Percentiles rank a stretch among this genome's conserved stretches.
These are phyloP conservation scores for Silurus asotus DNA, from an alignment of 2,113 vertebrate species.

Conservation along the genomic window DNA sequence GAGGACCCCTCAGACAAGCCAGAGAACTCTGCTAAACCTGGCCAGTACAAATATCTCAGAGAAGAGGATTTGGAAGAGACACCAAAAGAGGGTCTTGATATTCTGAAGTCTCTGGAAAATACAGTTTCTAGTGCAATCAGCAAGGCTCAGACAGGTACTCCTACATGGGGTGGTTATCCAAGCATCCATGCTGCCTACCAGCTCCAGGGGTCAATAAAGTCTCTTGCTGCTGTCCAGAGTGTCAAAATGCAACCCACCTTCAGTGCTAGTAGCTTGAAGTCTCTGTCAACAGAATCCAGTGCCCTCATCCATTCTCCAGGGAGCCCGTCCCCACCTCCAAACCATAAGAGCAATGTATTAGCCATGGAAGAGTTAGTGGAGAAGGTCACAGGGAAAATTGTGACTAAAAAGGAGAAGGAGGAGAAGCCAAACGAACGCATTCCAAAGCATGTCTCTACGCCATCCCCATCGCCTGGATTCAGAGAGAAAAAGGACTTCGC, in stretches of 20 bases:
- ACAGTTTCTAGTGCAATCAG: conserved; percentile 96
- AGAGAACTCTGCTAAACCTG: conserved; percentile 79
- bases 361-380: conserved; percentile 98
- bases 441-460: conserved; percentile 73
- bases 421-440: conserved; percentile 78
- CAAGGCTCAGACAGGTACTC: conserved; percentile 96
- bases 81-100: conserved; percentile 92
- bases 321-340: conserved; percentile 84
- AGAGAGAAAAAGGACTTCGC: conserved; percentile 84
- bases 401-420: conserved; percentile 78
- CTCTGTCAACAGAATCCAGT: conserved; percentile 77
- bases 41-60: conserved; percentile 90
- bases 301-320: conserved; percentile 87
- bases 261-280: conserved; percentile 76
- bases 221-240: conserved; percentile 80
- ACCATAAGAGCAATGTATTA: conserved; percentile 90
- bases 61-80: conserved; percentile 95
- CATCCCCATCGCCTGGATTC: conserved; percentile 75
- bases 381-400: conserved; percentile 92
- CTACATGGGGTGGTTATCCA: conserved; percentile 97
- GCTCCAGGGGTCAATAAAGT: conserved; percentile 86
- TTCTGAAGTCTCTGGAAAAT: conserved; percentile 95
- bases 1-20: conserved; percentile 82
- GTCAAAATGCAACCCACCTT: conserved; percentile 88
- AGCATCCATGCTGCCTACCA: conserved; percentile 99